Evolutionary conservation across 2,888 invertebrate species (phyloP).

Genomic region (Thalpophila matura): DNA sequence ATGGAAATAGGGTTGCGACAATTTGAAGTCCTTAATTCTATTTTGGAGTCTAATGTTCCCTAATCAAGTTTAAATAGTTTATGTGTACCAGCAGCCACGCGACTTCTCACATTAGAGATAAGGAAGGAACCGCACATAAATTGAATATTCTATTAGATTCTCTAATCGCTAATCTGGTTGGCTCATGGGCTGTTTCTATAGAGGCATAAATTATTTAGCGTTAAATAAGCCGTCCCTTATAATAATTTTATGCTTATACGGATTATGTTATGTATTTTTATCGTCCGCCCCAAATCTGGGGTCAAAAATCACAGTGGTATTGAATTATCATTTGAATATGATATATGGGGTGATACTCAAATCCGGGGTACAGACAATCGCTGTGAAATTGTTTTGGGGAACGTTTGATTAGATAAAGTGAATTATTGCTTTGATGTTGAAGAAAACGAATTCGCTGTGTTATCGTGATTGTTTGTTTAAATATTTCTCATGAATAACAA

Average conservation of each 20-base stretch:
- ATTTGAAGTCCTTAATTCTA: conserved; percentile 56
- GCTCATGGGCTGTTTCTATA: conserved; percentile 74
- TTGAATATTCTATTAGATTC: conserved; percentile 83
- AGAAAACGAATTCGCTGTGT: conserved; percentile 53
- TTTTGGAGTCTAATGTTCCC: conserved; percentile 67
- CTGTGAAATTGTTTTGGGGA: conserved; percentile 84
- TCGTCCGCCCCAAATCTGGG: conserved; percentile 77
- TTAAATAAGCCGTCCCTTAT: conserved; percentile 80
- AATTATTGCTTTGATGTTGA: conserved; percentile 77
- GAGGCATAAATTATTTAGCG: conserved; percentile 82
- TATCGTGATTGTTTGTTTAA: conserved; percentile 55
- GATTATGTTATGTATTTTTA: conserved; percentile 79
- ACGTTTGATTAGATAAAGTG: conserved; percentile 81
- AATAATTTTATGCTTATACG: conserved; percentile 86
- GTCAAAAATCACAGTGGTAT: conserved; percentile 86
- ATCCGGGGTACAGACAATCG: conserved; percentile 81
- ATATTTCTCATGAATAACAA: conserved; percentile 47
- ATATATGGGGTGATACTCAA: conserved; percentile 82
- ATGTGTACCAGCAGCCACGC: conserved; percentile 79
- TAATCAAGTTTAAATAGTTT: conserved; percentile 81
- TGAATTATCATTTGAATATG: conserved; percentile 90
- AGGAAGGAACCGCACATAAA: conserved; percentile 81
- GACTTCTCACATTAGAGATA: conserved; percentile 81
- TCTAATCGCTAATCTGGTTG: conserved; percentile 78
- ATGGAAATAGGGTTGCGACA: conserved; percentile 47